Base-by-base conservation (phyloP, 2,113 vertebrate species). In the Arothron firmamentum region DNA sequence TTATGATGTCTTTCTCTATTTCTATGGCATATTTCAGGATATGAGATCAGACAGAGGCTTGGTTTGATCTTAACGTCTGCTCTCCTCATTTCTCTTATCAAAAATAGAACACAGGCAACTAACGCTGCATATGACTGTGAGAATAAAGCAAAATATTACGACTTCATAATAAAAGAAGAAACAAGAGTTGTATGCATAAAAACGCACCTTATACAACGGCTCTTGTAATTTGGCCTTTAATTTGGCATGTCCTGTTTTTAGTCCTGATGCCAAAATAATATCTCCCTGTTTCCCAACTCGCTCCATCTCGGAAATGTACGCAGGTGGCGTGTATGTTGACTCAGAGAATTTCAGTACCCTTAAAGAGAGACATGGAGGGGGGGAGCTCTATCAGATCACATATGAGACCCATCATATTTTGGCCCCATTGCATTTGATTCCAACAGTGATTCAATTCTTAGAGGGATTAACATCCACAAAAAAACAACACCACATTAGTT, bases 301-400 rank as follows among this genome's bases (percentile, higher is more conserved):
- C 83, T 99, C 96, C 96, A 98, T 98, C 80, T 97, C 95, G 0
- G 89, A 91, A 85, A 99, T 99, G 79, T 99, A 94, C 5, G 79
- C 74, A 18, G 94, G 94, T 1, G 96, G 94, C 1, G 83, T 95
- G 56, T 98, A 99, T 0, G 94, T 93, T 1, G 96, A 98, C 85
- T 99, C 96, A 1, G 92, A 91, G 80, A 98, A 99, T 16, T 92
- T 94, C 28, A 98, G 92, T 53, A 98, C 93, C 65, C 97, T 98
- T 59, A 19, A 62, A 41, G 11, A 57, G 45, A 45, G 48, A 55
- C 60, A 64, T 7, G 64, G 18, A 61, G 15, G 65, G 1, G 1
- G 38, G 2, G 20, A 12, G 16, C 12, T 9, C 56, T 52, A 10
- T 46, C 8, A 50, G 56, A 59, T 55, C 17, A 20, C 0, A 54